Percentiles rank a stretch among this genome's conserved stretches.
phyloP scores from a whole-genome alignment of 2,113 vertebrate species.

The Xiphias gladius region DNA sequence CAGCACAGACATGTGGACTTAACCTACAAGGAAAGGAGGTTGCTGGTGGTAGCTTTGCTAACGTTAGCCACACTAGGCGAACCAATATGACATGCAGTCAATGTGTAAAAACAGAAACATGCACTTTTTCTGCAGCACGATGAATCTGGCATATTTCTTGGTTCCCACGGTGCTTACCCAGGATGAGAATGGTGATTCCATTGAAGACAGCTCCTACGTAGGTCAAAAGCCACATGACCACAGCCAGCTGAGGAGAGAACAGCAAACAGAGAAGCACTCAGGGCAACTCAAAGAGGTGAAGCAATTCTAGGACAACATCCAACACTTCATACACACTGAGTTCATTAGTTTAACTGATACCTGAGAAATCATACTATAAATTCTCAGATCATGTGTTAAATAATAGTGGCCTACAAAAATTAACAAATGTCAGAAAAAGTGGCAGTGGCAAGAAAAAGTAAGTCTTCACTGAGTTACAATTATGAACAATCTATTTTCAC shows the following conservation, averaged over 20 bases:
- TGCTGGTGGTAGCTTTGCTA: too few species aligned
- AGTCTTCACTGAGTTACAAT: too few species aligned
- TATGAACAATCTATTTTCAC: too few species aligned
- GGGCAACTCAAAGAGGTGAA: background rate
- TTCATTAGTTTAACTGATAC: background rate
- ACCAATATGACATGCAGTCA: too few species aligned
- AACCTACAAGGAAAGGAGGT: too few species aligned
- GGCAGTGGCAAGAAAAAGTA: too few species aligned
- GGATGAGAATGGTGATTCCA: constrained; percentile 93
- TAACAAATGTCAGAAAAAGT: too few species aligned
- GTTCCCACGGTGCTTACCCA: constrained; percentile 84
- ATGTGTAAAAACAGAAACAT: background rate
- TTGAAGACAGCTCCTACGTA: constrained; percentile 94
- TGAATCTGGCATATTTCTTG: background rate
- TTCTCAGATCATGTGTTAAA: background rate
- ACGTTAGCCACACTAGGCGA: too few species aligned
- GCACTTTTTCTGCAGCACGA: background rate
- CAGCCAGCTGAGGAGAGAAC: constrained; percentile 85
- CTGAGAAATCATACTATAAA: too few species aligned
- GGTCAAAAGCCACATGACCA: constrained; percentile 94
- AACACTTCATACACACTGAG: background rate
- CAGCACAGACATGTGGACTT: too few species aligned
- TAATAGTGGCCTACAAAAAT: too few species aligned
- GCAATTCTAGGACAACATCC: background rate
- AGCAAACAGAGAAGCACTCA: constrained; percentile 18